Evolutionary conservation across 30 jellyfish, hydroid and myxozoan species (phyloP).

Genomic region (Chironex yamaguchii): DNA sequence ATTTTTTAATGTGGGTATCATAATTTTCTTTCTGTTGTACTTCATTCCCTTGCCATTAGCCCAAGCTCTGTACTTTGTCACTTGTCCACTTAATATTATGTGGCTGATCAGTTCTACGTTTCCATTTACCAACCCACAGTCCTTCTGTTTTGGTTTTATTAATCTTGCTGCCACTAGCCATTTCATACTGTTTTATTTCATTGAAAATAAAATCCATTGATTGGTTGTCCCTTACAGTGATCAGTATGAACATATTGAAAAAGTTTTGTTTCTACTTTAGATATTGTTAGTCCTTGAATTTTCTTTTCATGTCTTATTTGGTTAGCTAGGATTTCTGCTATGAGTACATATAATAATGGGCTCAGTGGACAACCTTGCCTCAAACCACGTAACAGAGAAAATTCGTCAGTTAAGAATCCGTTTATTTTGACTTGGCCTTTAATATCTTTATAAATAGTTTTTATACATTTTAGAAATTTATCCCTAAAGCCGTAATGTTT

Average conservation of each 20-base stretch:
- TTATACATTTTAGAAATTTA: too few relatives aligned
- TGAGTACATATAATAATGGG: too few relatives aligned
- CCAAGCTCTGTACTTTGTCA: not conserved
- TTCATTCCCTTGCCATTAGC: too few relatives aligned
- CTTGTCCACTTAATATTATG: constrained; percentile 14
- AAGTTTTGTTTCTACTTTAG: not conserved
- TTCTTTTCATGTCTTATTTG: too few relatives aligned
- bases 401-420: too few relatives aligned
- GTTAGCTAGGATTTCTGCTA: too few relatives aligned
- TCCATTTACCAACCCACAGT: constrained; percentile 54
- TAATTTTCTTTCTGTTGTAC: not conserved
- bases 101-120: constrained; percentile 27
- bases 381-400: too few relatives aligned
- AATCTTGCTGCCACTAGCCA: constrained; percentile 46
- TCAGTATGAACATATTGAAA: constrained; percentile 18
- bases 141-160: constrained; percentile 35
- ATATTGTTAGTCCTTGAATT: constrained; percentile 6
- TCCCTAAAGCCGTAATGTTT: too few relatives aligned
- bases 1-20: not conserved
- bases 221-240: not conserved
- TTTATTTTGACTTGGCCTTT: too few relatives aligned
- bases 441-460: too few relatives aligned
- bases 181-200: not conserved
- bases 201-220: not conserved
- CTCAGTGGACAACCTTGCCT: too few relatives aligned